Percentiles rank a stretch among this genome's conserved stretches.
Evolutionary conservation across 2,797 vertebrate species (phyloP).

Genomic region (Sebastes hubbsi): DNA sequence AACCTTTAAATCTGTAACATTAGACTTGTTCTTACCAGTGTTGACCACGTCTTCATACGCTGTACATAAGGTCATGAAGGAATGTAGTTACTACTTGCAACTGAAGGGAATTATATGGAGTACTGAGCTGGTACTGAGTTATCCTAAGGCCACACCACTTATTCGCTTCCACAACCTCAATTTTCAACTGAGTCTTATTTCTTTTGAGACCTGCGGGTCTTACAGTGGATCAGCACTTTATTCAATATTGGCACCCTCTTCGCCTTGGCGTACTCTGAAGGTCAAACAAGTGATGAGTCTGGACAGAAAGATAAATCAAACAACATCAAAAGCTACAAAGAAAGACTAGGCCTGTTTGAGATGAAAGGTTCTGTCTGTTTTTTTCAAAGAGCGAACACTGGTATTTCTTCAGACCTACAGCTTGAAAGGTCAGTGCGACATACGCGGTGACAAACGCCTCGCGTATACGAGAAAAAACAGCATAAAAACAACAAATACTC

Average conservation of each 20-base stretch:
- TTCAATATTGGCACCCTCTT: background rate
- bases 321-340: background rate
- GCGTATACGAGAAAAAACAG: background rate
- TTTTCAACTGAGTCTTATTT: background rate
- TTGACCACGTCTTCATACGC: background rate
- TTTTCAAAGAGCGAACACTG: background rate
- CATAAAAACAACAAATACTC: background rate
- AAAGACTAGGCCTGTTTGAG: background rate
- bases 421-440: slow-evolving; percentile 41
- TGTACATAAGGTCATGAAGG: background rate
- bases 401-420: background rate
- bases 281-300: background rate
- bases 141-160: background rate
- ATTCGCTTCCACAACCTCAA: background rate
- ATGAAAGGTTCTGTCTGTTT: background rate
- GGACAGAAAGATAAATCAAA: slow-evolving; percentile 3
- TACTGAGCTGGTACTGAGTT: background rate
- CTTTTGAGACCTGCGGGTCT: background rate
- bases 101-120: background rate
- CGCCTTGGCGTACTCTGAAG: background rate
- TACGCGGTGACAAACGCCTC: background rate
- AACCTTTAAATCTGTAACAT: background rate
- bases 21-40: background rate
- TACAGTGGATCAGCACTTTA: background rate
- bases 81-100: background rate